Evolutionary conservation across 2,797 vertebrate species (phyloP).

Genomic region (Eleutherodactylus coqui): DNA sequence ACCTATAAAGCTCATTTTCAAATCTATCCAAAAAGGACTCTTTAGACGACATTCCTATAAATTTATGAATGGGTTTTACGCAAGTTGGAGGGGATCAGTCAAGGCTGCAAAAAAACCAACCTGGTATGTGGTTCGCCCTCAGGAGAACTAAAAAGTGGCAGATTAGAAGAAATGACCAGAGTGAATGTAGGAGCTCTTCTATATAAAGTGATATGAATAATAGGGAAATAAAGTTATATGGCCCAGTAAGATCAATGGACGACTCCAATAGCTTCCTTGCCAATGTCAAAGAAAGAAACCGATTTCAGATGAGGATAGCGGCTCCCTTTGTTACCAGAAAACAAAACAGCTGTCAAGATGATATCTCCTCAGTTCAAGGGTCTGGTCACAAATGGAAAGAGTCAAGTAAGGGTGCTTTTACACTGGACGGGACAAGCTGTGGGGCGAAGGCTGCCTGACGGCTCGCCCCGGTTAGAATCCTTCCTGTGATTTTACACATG

Average conservation of each 20-base stretch:
- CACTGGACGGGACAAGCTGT: too few species aligned
- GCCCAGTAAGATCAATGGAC: background rate
- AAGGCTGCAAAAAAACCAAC: too few species aligned
- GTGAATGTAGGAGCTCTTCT: background rate
- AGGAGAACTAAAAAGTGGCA: background rate
- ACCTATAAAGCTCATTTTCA: background rate
- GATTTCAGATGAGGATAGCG: background rate
- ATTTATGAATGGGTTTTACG: background rate
- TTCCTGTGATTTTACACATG: too few species aligned
- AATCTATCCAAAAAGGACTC: background rate
- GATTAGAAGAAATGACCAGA: too few species aligned
- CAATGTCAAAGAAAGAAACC: too few species aligned
- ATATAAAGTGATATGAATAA: background rate
- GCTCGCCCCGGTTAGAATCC: too few species aligned
- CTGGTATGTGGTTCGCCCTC: too few species aligned
- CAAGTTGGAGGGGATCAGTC: background rate
- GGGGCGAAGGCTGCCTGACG: too few species aligned
- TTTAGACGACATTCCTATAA: background rate
- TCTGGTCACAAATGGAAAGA: background rate
- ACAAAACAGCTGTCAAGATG: background rate
- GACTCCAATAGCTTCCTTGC: background rate
- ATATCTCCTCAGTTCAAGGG: background rate
- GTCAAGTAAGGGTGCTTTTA: too few species aligned
- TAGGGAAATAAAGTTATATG: background rate
- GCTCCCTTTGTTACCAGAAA: background rate